Conservation (phyloP, 2,888 invertebrate genomes). For the Aradus depressus region DNA sequence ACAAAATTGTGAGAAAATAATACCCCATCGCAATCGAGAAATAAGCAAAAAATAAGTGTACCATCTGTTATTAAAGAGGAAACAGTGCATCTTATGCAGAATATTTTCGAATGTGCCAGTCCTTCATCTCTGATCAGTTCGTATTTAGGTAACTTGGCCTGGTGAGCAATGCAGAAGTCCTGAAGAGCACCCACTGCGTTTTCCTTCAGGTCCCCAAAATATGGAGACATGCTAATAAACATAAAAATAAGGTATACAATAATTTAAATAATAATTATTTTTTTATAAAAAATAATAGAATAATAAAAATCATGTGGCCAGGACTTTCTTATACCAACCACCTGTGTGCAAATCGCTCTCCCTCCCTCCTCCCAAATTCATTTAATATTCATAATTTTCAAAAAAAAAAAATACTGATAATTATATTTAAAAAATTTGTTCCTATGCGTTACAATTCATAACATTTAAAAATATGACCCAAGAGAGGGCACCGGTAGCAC, state of each 20-base stretch:
- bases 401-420: no score
- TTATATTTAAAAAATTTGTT: no score
- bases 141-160: constrained; percentile 45
- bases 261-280: background rate
- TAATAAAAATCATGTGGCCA: background rate
- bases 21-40: no score
- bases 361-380: no score
- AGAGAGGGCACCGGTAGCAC: no score
- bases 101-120: constrained; percentile 52
- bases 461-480: no score
- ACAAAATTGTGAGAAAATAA: no score
- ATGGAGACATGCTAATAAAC: constrained; percentile 26
- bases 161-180: constrained; percentile 37
- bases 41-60: no score
- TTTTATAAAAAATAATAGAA: background rate
- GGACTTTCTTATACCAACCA: no score
- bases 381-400: no score
- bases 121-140: constrained; percentile 50
- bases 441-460: no score
- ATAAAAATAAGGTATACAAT: background rate
- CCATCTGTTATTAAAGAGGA: constrained; percentile 18
- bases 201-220: constrained; percentile 28
- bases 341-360: no score
- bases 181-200: constrained; percentile 31
- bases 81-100: constrained; percentile 45